These are phyloP conservation scores for Microchirus variegatus DNA, from an alignment of 2,797 vertebrate species.

Conservation along the genomic window DNA sequence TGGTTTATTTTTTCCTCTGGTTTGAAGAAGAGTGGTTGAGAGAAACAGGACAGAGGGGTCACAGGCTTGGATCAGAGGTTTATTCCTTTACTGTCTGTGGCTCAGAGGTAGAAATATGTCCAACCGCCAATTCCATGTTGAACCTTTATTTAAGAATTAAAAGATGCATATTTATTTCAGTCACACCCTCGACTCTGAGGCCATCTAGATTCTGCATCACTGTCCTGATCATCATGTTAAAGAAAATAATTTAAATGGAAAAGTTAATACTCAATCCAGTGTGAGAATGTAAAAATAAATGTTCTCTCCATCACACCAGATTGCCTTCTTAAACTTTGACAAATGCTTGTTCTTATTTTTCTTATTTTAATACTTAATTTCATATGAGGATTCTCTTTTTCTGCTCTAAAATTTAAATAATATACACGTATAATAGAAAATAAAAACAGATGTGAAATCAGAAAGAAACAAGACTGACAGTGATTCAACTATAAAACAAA, in stretches of 20 bases:
- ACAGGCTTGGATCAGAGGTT: conserved; percentile 42
- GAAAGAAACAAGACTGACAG: neutral
- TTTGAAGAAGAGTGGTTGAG: conserved; percentile 16
- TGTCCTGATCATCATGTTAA: conserved; percentile 9
- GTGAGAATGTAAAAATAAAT: too few species aligned
- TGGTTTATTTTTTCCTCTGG: conserved; percentile 14
- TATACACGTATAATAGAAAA: too few species aligned
- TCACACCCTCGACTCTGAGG: conserved; percentile 4
- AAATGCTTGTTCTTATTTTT: too few species aligned
- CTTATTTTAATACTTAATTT: too few species aligned
- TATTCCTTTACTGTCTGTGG: conserved; percentile 24
- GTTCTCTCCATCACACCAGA: too few species aligned
- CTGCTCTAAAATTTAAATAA: too few species aligned
- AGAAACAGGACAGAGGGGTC: conserved; percentile 44
- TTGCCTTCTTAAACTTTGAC: too few species aligned
- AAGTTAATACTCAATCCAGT: too few species aligned
- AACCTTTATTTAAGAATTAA: conserved; percentile 8
- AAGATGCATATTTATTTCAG: conserved; percentile 18
- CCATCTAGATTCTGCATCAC: conserved; percentile 8
- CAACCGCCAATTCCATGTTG: conserved; percentile 18
- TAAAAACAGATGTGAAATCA: too few species aligned
- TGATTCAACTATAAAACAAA: too few species aligned
- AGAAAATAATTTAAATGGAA: too few species aligned
- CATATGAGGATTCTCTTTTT: too few species aligned
- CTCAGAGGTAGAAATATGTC: conserved; percentile 41